Evolutionary conservation across 1,140 invertebrate species (phyloP).

Genomic region (Bombus pyrosoma): DNA sequence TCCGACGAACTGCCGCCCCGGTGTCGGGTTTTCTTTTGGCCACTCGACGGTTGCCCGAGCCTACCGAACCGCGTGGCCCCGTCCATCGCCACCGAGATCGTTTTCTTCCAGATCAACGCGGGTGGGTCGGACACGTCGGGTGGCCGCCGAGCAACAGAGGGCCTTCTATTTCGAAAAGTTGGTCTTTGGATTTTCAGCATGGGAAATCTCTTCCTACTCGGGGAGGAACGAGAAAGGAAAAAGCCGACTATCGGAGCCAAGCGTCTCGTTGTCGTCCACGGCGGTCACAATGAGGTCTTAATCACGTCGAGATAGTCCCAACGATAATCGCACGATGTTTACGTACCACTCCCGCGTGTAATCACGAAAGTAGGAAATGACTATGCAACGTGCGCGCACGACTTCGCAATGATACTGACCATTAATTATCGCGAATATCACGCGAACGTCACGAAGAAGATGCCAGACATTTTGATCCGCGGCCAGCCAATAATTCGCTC

Average conservation of each 20-base stretch:
- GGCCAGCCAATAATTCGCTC: slow-evolving; percentile 69
- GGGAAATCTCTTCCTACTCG: neutral
- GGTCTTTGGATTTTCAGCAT: neutral
- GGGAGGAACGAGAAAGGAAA: neutral
- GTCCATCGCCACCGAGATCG: slow-evolving; percentile 34
- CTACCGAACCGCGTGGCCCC: slow-evolving; percentile 25
- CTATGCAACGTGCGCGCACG: slow-evolving; percentile 58
- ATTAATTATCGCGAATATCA: slow-evolving; percentile 63
- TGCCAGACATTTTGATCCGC: slow-evolving; percentile 50
- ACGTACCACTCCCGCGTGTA: slow-evolving; percentile 56
- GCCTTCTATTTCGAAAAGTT: neutral
- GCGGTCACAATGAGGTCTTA: slow-evolving; percentile 55
- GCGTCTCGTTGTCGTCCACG: neutral
- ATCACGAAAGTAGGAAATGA: slow-evolving; percentile 75
- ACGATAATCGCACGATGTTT: slow-evolving; percentile 58
- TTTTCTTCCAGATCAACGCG: slow-evolving; percentile 39
- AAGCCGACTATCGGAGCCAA: neutral
- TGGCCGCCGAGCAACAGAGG: neutral
- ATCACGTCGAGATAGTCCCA: slow-evolving; percentile 51
- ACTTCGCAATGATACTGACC: slow-evolving; percentile 53
- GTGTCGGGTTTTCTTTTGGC: slow-evolving; percentile 61
- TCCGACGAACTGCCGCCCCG: slow-evolving; percentile 33
- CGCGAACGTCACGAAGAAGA: slow-evolving; percentile 31
- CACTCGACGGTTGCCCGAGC: slow-evolving; percentile 46
- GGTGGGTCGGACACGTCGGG: slow-evolving; percentile 15